phyloP scores from a whole-genome alignment of 2,888 invertebrate genomes.

The Ellobium chinense region DNA sequence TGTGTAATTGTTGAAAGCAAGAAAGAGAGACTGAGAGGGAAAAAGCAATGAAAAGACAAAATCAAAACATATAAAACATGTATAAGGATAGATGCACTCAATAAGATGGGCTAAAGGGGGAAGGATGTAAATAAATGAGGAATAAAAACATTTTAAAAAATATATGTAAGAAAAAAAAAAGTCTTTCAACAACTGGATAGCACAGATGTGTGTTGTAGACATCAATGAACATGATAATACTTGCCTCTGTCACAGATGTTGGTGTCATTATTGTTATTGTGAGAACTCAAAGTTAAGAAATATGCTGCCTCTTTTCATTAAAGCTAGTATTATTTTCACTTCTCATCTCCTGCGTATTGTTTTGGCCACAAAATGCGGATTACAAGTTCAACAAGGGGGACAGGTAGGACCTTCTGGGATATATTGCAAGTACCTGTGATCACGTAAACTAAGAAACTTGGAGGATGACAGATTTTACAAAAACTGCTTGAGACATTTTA shows the following conservation, averaged over 20 bases:
- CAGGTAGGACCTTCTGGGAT: constrained; percentile 23
- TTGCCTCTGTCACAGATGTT: background rate
- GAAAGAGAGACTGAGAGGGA: no score
- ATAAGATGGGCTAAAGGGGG: no score
- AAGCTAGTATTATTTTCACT: background rate
- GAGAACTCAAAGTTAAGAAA: background rate
- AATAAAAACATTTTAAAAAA: background rate
- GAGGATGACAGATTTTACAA: background rate
- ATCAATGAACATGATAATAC: no score
- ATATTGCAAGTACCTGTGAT: constrained; percentile 26
- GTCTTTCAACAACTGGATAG: background rate
- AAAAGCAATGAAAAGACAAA: no score
- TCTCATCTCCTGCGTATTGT: background rate
- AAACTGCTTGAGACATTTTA: background rate
- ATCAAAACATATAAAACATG: no score
- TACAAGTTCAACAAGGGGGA: background rate
- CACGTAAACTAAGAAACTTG: background rate
- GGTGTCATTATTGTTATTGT: background rate
- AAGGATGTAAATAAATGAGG: no score
- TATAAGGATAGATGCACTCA: no score
- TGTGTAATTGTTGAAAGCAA: no score
- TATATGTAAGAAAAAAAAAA: background rate
- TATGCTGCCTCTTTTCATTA: constrained; percentile 2
- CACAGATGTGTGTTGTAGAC: background rate
- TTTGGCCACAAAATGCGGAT: constrained; percentile 16